Evolutionary conservation across 1,140 invertebrate species (phyloP), one percentile per base, ranked within the genome.

Genomic region (Theocolax elegans): DNA sequence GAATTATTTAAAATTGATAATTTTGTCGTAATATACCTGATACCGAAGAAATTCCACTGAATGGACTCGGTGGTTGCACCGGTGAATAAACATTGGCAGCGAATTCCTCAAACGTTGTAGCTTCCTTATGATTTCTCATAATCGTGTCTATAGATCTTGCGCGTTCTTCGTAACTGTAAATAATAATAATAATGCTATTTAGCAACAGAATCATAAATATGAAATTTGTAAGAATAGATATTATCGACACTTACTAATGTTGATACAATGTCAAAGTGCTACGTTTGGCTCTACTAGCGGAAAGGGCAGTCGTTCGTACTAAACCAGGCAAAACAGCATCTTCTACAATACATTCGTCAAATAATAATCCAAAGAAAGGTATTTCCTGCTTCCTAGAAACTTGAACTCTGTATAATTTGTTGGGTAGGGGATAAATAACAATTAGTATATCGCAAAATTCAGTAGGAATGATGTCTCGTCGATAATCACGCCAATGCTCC

Each of bases 391-490:
- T 86, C 19, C 81, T 76, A 1, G 83, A 82, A 23, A 86, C 82
- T 67, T 85, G 84, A 27, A 86, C 75, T 75, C 84, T 79, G 65
- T 80, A 85, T 8, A 86, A 60, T 68, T 83, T 83, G 80, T 94
- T 94, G 19, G 90, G 88, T 72, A 97, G 85, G 8, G 96, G 97
- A 89, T 99, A 99, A 76, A 99, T 95, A 10, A 95, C 95, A 80
- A 99, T 98, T 8, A 99, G 89, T 54, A 99, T 95, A 87, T 99
- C 98, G 82, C 97, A 99, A 88, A 99, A 99, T 87, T 99, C 97
- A 15, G 98, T 99, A 23, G 98, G 96, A 82, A 99, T 94, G 71
- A 99, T 98, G 76, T 97, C 97, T 42, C 97, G 89, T 66, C 97
- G 90, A 87, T 99, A 99, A 80, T 98, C 95, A 60, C 97, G 88